These are phyloP conservation scores for Centropristis striata DNA, from an alignment of 2,113 vertebrate species.

Conservation along the genomic window DNA sequence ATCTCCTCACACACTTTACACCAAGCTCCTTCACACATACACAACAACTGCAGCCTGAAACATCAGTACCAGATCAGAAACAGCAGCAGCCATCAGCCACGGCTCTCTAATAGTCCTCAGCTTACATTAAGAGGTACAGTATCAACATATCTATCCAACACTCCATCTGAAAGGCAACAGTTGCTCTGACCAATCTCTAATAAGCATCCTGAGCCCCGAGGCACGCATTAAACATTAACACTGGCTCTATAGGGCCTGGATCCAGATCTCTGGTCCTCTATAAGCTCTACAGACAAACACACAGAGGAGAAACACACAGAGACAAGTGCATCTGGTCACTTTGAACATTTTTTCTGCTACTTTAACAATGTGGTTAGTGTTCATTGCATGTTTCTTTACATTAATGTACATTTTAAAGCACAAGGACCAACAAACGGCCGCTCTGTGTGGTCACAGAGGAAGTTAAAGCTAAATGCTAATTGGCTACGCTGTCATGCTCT, in stretches of 20 bases:
- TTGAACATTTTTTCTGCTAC: conserved; percentile 1
- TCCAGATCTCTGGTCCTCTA: conserved; percentile 62
- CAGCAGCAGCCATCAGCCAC: conserved; percentile 57
- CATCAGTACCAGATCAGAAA: conserved; percentile 53
- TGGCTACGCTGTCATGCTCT: neutral
- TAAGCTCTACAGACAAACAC: conserved; percentile 50
- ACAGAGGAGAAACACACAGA: conserved; percentile 31
- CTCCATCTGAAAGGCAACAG: conserved; percentile 69
- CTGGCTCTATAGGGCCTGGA: conserved; percentile 61
- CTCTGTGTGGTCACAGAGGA: neutral
- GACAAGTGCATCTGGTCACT: conserved; percentile 25
- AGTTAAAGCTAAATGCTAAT: too few species aligned
- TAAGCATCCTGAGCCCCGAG: conserved; percentile 62
- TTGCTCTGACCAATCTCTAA: conserved; percentile 72
- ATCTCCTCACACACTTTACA: neutral
- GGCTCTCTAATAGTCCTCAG: conserved; percentile 56
- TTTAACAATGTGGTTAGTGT: neutral
- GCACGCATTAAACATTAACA: conserved; percentile 82
- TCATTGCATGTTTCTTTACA: neutral
- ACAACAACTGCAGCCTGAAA: conserved; percentile 45
- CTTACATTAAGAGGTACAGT: conserved; percentile 57
- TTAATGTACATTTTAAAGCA: neutral
- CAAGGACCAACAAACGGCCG: neutral
- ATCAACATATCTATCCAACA: conserved; percentile 62
- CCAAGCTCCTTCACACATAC: neutral